Base-by-base conservation (phyloP, 2,888 invertebrate species). In the Siphlonurus alternatus region DNA sequence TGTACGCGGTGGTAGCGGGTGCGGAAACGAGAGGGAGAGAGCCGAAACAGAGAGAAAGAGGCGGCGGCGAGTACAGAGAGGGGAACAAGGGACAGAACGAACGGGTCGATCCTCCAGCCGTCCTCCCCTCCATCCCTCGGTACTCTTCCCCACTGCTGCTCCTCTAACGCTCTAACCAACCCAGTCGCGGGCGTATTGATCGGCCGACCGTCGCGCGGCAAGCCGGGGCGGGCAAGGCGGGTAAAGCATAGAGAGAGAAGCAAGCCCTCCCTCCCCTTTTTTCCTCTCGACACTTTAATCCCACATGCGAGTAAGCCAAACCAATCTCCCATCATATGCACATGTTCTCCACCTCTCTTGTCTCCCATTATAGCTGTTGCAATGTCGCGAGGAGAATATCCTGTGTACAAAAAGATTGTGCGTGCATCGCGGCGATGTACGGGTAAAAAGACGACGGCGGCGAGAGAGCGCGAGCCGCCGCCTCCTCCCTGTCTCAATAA, bases 171-270 rank as follows among this genome's bases (percentile, higher is more conserved):
- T 2, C 19, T 22, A 23, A 22, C 63, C 10, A 22, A 25, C 54
- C 20, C 54, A 23, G 20, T n/a, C 25, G 25, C 56, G 56, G 63
- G 54, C 69, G 73, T 75, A 74, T 75, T 74, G 74, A 74, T 74
- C 74, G 74, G 73, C 71, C 72, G 51, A 53, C 53, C 53, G n/a
- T 53, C 56, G 56, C 63, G 51, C 63, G 24, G 63, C 63, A 62
- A 53, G 56, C 38, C 22, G 59, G 25, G 20, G 15, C 62, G 19
- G 62, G 23, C 61, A 23, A 23, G 25, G 24, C 25, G 61, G n/a
- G n/a, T n/a, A n/a, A n/a, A n/a, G n/a, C n/a, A 60, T 60, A 51
- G 61, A 51, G 22, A 62, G 53, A 56, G 62, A 20, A n/a, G 15
- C 38, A 38, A 15, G 5, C 38, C 15, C 38, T 38, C 38, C 15